Evolutionary conservation across 1,140 invertebrate species (phyloP), one percentile per base, ranked within the genome.

Genomic region (Bombus waltoni): DNA sequence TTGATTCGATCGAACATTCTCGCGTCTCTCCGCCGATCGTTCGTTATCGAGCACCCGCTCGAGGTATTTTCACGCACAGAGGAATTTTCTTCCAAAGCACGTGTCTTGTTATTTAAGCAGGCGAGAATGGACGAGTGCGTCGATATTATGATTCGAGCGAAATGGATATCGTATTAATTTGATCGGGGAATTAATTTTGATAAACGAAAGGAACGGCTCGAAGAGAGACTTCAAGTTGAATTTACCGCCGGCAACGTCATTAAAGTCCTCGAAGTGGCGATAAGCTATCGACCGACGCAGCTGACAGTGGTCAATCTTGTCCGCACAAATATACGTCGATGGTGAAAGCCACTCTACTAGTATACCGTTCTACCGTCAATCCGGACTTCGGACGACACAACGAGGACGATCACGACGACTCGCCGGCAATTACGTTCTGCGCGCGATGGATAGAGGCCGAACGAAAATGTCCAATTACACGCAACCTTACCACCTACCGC

Each of bases 381-480:
- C 72, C 44, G 1, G 38, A 3, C 11, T 28, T 6, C 9, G 25
- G 28, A 25, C 53, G 28, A 15, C 9, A 79, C 40, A 28, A 40
- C 18, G 62, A 6, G 25, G 13, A 53, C 32, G 35, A 80, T 32
- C 28, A 42, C 22, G 44, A 70, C 15, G 53, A 70, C n/a, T 70
- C 38, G 40, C n/a, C 70, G 44, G 84, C 84, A 85, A 85, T 85
- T 74, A 85, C 84, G 32, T 81, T 75, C 71, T 81, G 70, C 42
- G 62, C 79, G 71, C 59, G 78, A 83, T 74, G 76, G 85, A 86
- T 83, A 81, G 53, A 74, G 62, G 44, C 44, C 84, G 70, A 32
- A 71, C 79, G 81, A 66, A 86, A 88, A 87, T 76, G 81, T 77
- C 85, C 85, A 84, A 87, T 87, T 89, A 90, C 84, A 88, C 83